Evolutionary conservation across 2,888 invertebrate species (phyloP), one percentile per base, ranked within the genome.

Genomic region (Trissoscelio sp.): DNA sequence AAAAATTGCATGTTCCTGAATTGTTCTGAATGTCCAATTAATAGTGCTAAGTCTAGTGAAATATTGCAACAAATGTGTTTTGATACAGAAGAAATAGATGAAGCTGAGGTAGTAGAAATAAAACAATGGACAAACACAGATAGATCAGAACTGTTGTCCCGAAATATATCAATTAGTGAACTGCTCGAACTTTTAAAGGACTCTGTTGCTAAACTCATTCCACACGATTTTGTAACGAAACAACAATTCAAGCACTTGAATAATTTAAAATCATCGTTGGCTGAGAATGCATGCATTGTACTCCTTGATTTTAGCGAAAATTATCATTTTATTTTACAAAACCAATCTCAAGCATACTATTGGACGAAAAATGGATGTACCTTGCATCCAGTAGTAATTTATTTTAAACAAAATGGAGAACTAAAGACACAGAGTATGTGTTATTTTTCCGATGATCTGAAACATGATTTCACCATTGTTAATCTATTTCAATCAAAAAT

Each of bases 281-380:
- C 14, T 4, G 48, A 51, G 12, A 28, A 39, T 22, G 62, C 11
- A 1, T 62, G 55, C 12, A 64, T 75, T 9, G 39, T 75, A 3
- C 18, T 75, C 12, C 3, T 58, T 14, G 66, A 66, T 39, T 74
- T 57, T 11, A 74, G 74, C 20, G 64, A 66, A 64, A 74, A 74
- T 37, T 74, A 64, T 9, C 44, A 44, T 14, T 74, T 57, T 12
- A 66, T 66, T 34, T 11, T 39, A 14, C 74, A 66, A 37, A 24
- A 74, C 11, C 64, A 74, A 39, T 6, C 48, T 4, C 57, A 74
- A 57, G 58, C 24, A 5, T 64, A 55, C 39, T 67, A 66, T 51
- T 75, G 75, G 66, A 48, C 64, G 12, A 74, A 66, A 55, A 66
- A 57, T 18, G 14, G 2, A 22, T 64, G 66, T 20, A 74, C 74